Conservation (phyloP, 2,797 vertebrate species). For the Karalla daura region DNA sequence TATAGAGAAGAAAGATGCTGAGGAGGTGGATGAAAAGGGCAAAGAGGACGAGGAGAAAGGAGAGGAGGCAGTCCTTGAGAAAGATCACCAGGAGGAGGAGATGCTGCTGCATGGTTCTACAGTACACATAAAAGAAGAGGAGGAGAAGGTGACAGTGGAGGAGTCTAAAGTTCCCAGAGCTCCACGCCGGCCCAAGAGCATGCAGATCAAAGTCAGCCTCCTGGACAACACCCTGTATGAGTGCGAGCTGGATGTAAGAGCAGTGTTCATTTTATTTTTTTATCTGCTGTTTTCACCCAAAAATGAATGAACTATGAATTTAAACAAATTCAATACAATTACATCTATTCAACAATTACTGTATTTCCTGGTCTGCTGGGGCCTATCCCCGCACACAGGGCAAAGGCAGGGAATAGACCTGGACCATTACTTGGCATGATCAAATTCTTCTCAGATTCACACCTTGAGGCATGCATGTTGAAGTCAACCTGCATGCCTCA, state of each 20-base stretch:
- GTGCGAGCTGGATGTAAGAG: conserved; percentile 93
- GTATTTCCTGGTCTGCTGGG: no score
- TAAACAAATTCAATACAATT: no score
- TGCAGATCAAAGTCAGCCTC: conserved; percentile 93
- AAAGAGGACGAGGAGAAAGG: conserved; percentile 66
- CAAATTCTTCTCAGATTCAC: no score
- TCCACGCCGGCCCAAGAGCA: conserved; percentile 86
- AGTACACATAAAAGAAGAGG: conserved; percentile 57
- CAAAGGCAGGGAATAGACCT: no score
- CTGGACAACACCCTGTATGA: conserved; percentile 93
- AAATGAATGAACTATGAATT: no score
- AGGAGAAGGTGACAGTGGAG: conserved; percentile 72
- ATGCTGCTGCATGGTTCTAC: conserved; percentile 68
- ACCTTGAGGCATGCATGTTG: no score
- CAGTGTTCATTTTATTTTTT: background rate
- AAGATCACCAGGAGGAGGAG: conserved; percentile 78
- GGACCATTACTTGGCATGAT: no score
- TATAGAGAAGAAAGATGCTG: conserved; percentile 81
- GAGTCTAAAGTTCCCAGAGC: conserved; percentile 85
- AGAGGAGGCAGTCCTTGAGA: conserved; percentile 64
- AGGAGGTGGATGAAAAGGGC: conserved; percentile 79
- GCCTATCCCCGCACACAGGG: no score
- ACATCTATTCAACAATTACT: no score
- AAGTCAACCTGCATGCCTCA: no score
- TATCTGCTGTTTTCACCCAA: background rate